phyloP scores from a whole-genome alignment of 2,888 invertebrate species.

The Imbricaverruca yamaguchii region DNA sequence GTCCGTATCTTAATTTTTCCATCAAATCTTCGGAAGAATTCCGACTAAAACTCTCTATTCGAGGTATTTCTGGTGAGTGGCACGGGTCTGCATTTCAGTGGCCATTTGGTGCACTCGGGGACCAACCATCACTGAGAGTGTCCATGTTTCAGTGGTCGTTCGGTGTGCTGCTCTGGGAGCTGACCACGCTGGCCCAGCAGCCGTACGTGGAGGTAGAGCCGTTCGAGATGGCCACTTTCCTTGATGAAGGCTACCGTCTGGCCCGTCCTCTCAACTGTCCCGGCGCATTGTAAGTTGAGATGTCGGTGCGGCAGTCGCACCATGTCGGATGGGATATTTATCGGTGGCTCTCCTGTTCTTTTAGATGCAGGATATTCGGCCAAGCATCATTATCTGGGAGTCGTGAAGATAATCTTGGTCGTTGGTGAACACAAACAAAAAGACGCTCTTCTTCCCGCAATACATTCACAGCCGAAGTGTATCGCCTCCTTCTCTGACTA shows the following conservation, averaged over 20 bases:
- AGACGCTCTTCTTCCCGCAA: no score
- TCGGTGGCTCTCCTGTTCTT: no score
- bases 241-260: slow-evolving; percentile 87
- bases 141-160: slow-evolving; percentile 67
- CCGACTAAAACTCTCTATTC: no score
- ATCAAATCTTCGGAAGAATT: neutral
- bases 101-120: slow-evolving; percentile 34
- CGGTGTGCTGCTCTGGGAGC: slow-evolving; percentile 92
- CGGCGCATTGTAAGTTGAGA: slow-evolving; percentile 56
- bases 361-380: no score
- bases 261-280: slow-evolving; percentile 96
- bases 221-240: slow-evolving; percentile 85
- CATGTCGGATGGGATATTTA: no score
- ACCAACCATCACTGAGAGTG: slow-evolving; percentile 30
- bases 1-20: neutral
- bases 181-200: slow-evolving; percentile 88
- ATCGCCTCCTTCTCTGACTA: no score
- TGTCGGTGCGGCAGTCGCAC: no score
- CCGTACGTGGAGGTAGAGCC: slow-evolving; percentile 96
- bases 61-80: neutral
- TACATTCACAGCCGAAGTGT: no score
- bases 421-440: no score
- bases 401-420: no score
- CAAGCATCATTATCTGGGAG: no score
- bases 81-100: neutral